Base-by-base conservation (phyloP, 2,888 invertebrate species). In the Odontomyia ornata region DNA sequence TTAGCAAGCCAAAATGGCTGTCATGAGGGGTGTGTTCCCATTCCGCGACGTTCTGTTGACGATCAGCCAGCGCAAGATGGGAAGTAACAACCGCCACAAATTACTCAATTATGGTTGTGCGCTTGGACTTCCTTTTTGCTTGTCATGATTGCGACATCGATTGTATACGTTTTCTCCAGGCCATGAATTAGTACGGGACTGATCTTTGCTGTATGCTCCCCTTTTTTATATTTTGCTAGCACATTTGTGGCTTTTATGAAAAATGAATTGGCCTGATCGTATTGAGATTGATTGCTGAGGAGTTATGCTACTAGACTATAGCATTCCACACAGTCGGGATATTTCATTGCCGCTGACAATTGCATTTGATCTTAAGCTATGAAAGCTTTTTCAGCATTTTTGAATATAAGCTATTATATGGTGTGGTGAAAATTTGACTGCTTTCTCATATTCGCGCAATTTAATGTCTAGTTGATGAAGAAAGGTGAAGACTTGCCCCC, bases 231-330 rank as follows among this genome's bases (percentile, higher is more conserved):
- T n/a, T 90, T 89, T 5, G 96, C 94, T 82, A 97, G 95, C 75
- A 94, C 89, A 82, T 93, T 91, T 62, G 94, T 87, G 0, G 96
- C 97, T 84, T 93, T 92, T 80, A 91, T 90, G 86, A 95, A 97
- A 82, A 93, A 90, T 43, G 91, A 88, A 82, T 97, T 95, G 0
- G 98, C 96, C 83, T 95, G 91, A 25, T 91, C 91, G 88, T 91
- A 97, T 81, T 94, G 91, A 81, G 93, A 92, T 82, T 94, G 92
- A 84, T 98, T 97, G 80, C 93, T 91, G 76, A 97, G 87, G 11
- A 96, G 96, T 90, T 97, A 96, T 73, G 95, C 97, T 89, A 93
- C 96, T 46, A 98, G 87, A 77, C 94, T 93, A 83, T 93, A 95
- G 78, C 94, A 94, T 85, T 98, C 98, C 1, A 93, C 90, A 84